Evolutionary conservation across 1,140 invertebrate genomes (phyloP), one percentile per base, ranked within the genome.

Genomic region (Telenomus remus): DNA sequence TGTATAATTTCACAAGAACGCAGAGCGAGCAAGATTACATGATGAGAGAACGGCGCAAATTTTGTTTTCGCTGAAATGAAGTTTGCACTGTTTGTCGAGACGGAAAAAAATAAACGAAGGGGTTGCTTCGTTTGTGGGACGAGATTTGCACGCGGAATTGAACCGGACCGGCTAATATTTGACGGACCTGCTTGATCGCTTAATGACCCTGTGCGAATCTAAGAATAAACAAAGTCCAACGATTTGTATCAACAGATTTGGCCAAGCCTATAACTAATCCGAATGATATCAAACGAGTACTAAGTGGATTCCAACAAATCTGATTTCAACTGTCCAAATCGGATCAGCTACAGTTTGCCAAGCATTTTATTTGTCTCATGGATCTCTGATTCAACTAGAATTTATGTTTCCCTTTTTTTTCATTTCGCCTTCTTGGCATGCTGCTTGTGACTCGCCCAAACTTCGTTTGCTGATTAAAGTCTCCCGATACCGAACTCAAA

Each of bases 251-350:
- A 55, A 16, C 53, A 27, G 16, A 44, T 55, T 44, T 27, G 1
- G 14, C 33, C n/a, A 39, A 15, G 33, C 39, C 39, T 19, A 43
- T 27, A 27, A 19, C 11, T 55, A 55, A 55, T 55, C 42, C 53
- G 33, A 55, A 55, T 44, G 34, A 54, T 42, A 15, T 33, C 16
- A 13, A 13, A 39, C 39, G 43, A 53, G 34, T 12, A 19, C 16
- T 44, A 55, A 55, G 42, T 44, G 13, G 53, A 55, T 33, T 55
- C 39, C 16, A 33, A 6, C 15, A 13, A 55, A 55, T 27, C 42
- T 44, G 53, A 44, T 55, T 55, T 27, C 43, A 55, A 55, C 53
- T 55, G 42, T 55, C 53, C 39, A 55, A 55, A 55, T 55, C 53
- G 53, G 42, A 55, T 44, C 39, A 55, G 53, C 42, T 37, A 10